Percentiles rank a stretch among this genome's conserved stretches.
These are phyloP conservation scores for Notospermus geniculatus DNA, from an alignment of 1,140 invertebrate genomes.

Conservation along the genomic window DNA sequence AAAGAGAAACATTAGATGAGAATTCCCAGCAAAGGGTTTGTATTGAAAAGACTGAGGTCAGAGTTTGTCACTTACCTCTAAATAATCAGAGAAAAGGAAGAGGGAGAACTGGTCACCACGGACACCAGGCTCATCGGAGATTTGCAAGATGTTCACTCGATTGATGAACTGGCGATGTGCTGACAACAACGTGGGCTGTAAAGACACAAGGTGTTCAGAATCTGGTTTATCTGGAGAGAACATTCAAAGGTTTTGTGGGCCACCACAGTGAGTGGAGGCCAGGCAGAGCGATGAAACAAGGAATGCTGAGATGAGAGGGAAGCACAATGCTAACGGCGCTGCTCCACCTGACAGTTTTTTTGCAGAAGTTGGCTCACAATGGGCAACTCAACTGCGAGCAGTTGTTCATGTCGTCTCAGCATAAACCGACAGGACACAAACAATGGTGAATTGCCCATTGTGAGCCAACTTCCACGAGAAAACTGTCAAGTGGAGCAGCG, in stretches of 20 bases:
- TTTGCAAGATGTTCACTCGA: constrained; percentile 83
- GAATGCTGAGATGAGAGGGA: too few species aligned
- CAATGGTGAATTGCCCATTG: too few species aligned
- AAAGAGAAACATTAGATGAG: constrained; percentile 9
- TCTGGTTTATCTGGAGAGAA: too few species aligned
- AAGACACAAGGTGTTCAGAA: constrained; percentile 29
- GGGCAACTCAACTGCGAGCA: too few species aligned
- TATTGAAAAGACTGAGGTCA: constrained; percentile 14
- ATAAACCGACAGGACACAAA: too few species aligned
- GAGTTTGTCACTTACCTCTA: constrained; percentile 68
- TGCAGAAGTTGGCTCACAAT: too few species aligned
- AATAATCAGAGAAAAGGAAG: constrained; percentile 89
- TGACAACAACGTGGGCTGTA: constrained; percentile 79
- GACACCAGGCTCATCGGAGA: constrained; percentile 80
- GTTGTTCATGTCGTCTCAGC: too few species aligned
- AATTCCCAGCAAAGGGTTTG: constrained; percentile 35
- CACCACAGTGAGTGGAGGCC: not conserved
- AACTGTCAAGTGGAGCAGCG: too few species aligned
- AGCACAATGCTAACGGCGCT: too few species aligned
- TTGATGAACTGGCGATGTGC: constrained; percentile 85
- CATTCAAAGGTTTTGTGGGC: not conserved
- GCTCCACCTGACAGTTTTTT: too few species aligned
- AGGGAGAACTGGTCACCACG: constrained; percentile 83
- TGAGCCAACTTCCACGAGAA: too few species aligned
- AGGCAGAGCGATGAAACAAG: not conserved